Evolutionary conservation across 2,888 invertebrate species (phyloP).

Genomic region (Oeneis ivallda): DNA sequence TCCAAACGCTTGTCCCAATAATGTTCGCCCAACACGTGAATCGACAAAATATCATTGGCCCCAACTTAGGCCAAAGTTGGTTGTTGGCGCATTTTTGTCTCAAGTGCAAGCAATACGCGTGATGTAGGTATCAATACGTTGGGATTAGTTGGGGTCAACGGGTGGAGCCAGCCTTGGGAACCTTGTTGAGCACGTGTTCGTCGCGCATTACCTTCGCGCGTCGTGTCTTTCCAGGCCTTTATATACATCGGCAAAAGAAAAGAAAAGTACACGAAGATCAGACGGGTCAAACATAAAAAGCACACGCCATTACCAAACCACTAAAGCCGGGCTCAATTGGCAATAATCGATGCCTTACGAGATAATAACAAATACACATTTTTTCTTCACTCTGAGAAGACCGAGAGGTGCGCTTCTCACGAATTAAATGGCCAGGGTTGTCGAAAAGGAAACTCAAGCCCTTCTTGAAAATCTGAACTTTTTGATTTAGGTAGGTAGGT

Average conservation of each 20-base stretch:
- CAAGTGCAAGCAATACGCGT: too few relatives aligned
- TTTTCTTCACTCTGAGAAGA: constrained; percentile 51
- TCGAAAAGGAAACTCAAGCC: neutral
- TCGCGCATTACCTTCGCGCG: neutral
- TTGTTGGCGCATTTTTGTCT: too few relatives aligned
- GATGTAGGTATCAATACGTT: too few relatives aligned
- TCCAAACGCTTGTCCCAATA: too few relatives aligned
- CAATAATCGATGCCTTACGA: constrained; percentile 46
- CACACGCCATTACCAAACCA: constrained; percentile 39
- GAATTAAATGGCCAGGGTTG: constrained; percentile 35
- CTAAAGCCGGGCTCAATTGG: constrained; percentile 42
- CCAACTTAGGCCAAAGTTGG: too few relatives aligned
- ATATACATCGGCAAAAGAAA: constrained; percentile 21
- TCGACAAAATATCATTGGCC: too few relatives aligned
- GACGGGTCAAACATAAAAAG: constrained; percentile 37
- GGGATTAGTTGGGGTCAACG: too few relatives aligned
- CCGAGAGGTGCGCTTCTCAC: constrained; percentile 60
- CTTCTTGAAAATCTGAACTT: neutral
- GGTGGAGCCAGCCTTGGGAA: neutral
- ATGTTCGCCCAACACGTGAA: too few relatives aligned
- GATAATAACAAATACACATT: constrained; percentile 46
- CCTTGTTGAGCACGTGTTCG: neutral
- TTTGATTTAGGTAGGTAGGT: too few relatives aligned
- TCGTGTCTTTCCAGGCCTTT: neutral
- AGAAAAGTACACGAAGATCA: constrained; percentile 29